A percentile compares a stretch with the other conserved stretches of the same genome.
These are phyloP conservation scores for Aphrocallistes beatrix DNA, from an alignment of 37 sponge, comb jelly and placozoan genomes.

Conservation along the genomic window DNA sequence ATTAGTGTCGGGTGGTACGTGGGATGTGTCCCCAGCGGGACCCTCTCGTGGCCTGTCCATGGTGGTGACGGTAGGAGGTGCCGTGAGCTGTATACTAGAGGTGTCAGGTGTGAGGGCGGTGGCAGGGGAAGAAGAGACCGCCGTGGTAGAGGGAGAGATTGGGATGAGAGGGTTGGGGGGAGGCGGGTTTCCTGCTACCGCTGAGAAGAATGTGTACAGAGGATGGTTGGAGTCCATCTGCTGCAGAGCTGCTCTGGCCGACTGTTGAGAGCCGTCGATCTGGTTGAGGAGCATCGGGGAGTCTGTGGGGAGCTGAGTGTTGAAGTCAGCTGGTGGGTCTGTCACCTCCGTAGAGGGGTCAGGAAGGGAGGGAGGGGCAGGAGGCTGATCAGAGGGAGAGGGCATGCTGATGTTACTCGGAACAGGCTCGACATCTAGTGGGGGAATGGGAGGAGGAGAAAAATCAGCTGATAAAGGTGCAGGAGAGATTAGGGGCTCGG, in stretches of 20 bases:
- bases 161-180: slow-evolving; percentile 32
- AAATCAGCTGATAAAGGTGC: background rate
- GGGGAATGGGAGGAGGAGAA: background rate
- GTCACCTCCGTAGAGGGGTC: background rate
- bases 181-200: slow-evolving; percentile 50
- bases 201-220: slow-evolving; percentile 64
- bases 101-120: background rate
- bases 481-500: background rate
- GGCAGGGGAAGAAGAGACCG: background rate
- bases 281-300: background rate
- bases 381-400: background rate
- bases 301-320: background rate
- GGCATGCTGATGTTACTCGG: background rate
- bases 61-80: slow-evolving; percentile 1
- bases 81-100: background rate
- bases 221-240: slow-evolving; percentile 41
- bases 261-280: slow-evolving; percentile 55
- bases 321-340: background rate
- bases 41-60: background rate
- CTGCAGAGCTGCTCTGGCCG: slow-evolving; percentile 39
- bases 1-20: slow-evolving; percentile 19
- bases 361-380: background rate
- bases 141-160: background rate
- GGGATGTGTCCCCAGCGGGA: background rate
- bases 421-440: background rate